Evolutionary conservation across 2,888 invertebrate genomes (phyloP).

Genomic region (Zelleria hepariella): DNA sequence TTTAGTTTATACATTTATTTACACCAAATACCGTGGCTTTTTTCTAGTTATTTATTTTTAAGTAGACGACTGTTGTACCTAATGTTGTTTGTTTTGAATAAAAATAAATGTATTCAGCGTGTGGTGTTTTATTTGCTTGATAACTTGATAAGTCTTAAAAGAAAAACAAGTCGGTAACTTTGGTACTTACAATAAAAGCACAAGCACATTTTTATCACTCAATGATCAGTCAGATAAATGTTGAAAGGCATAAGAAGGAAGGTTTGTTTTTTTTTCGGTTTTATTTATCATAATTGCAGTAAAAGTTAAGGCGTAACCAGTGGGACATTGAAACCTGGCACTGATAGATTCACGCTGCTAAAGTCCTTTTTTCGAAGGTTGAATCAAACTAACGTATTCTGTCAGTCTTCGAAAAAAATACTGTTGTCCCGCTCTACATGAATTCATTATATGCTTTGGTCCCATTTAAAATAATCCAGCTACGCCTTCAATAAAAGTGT

Average conservation of each 20-base stretch:
- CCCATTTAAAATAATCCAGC: constrained; percentile 48
- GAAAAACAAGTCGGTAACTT: constrained; percentile 47
- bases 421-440: constrained; percentile 14
- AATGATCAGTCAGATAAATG: constrained; percentile 60
- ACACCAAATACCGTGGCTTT: background rate
- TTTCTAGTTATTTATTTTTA: background rate
- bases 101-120: constrained; percentile 33
- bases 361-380: too few relatives aligned
- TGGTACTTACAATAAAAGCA: constrained; percentile 70
- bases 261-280: constrained; percentile 34
- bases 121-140: constrained; percentile 59
- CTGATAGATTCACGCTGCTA: background rate
- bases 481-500: constrained; percentile 45
- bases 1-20: too few relatives aligned
- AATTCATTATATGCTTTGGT: constrained; percentile 44
- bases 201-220: constrained; percentile 67
- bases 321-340: constrained; percentile 42
- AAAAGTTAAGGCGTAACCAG: constrained; percentile 60
- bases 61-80: background rate
- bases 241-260: constrained; percentile 57
- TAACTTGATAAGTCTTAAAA: constrained; percentile 44
- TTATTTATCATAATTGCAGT: constrained; percentile 23
- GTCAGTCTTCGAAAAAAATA: too few relatives aligned
- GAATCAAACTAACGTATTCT: too few relatives aligned
- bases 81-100: constrained; percentile 18